Evolutionary conservation across 2,797 vertebrate genomes (phyloP).

Genomic region (Gambelia wislizenii): DNA sequence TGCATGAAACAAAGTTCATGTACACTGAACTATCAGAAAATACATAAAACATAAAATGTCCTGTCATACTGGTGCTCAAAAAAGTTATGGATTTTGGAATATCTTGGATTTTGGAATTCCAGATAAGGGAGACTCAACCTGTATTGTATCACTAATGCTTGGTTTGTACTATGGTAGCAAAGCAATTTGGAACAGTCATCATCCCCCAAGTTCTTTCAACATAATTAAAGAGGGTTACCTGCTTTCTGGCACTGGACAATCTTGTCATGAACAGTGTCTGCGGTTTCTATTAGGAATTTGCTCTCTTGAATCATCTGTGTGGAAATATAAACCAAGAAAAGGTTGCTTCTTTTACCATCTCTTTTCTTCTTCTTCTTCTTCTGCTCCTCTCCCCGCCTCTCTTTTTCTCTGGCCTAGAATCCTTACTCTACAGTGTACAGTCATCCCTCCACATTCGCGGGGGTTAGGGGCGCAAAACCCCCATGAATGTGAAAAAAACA

Average conservation of each 20-base stretch:
- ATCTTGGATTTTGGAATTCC: too few species aligned
- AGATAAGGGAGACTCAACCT: too few species aligned
- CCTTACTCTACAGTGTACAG: background rate
- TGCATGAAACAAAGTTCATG: too few species aligned
- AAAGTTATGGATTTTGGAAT: too few species aligned
- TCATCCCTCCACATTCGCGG: too few species aligned
- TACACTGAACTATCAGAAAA: too few species aligned
- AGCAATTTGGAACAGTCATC: background rate
- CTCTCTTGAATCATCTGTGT: constrained; percentile 94
- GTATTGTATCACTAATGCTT: background rate
- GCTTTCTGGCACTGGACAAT: constrained; percentile 94
- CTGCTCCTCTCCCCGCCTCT: too few species aligned
- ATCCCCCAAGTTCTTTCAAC: background rate
- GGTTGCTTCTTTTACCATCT: constrained; percentile 32
- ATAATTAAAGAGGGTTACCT: constrained; percentile 81
- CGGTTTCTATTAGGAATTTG: constrained; percentile 91
- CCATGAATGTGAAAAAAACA: too few species aligned
- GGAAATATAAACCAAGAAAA: constrained; percentile 59
- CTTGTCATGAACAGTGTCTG: constrained; percentile 89
- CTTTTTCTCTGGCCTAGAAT: constrained; percentile 12
- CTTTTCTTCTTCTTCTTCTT: background rate
- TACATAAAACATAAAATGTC: too few species aligned
- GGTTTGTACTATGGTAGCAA: too few species aligned
- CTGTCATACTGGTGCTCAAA: too few species aligned
- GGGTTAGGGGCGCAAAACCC: too few species aligned